Evolutionary conservation across 2,888 invertebrate genomes (phyloP).

Genomic region (Harmothoe impar): DNA sequence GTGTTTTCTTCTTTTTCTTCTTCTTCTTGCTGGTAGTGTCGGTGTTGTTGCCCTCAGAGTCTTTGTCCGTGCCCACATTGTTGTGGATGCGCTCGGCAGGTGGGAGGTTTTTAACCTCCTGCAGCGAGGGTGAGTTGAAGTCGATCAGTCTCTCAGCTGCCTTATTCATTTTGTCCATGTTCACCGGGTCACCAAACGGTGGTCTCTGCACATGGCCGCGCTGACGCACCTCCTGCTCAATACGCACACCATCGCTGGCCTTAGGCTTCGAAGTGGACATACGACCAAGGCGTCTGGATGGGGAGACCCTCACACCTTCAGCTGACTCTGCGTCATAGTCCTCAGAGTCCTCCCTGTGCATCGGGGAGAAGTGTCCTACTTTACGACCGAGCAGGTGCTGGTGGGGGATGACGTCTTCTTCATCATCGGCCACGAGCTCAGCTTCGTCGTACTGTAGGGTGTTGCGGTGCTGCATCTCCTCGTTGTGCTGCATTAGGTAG

Average conservation of each 20-base stretch:
- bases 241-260: constrained; percentile 33
- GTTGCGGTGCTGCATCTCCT: not conserved
- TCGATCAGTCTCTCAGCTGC: not conserved
- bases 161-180: constrained; percentile 25
- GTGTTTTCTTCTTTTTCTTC: constrained; percentile 60
- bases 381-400: not conserved
- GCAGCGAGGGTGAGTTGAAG: not conserved
- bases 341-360: constrained; percentile 18
- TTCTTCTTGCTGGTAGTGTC: constrained; percentile 59
- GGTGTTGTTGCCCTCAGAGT: constrained; percentile 31
- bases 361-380: not conserved
- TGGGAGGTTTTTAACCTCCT: constrained; percentile 30
- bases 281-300: not conserved
- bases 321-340: constrained; percentile 35
- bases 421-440: not conserved
- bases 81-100: constrained; percentile 49
- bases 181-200: constrained; percentile 34
- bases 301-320: not conserved
- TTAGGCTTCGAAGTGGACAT: not conserved
- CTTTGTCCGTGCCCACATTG: not conserved
- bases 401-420: not conserved
- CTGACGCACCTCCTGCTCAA: constrained; percentile 43
- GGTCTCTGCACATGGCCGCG: not conserved
- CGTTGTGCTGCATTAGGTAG: constrained; percentile 8
- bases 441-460: constrained; percentile 54